Evolutionary conservation across 2,888 invertebrate species (phyloP), one percentile per base, ranked within the genome.

Genomic region (Yponomeuta evonymella): DNA sequence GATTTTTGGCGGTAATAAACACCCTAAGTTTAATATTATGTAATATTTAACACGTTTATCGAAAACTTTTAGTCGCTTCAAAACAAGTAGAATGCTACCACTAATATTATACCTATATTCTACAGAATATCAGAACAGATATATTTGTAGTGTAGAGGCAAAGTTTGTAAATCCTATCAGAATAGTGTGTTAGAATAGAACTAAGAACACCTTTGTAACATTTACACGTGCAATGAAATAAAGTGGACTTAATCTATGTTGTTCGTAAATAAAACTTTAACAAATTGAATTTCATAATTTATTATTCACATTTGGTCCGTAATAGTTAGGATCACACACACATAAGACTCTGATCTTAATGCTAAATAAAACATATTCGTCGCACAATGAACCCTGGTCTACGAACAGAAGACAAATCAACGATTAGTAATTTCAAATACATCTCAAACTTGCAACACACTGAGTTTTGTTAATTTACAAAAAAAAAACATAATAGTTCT

Each of bases 231-330:
- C 51, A 58, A 43, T 43, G 6, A 43, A 43, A 43, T 43, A 43
- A 43, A 43, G 43, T 43, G 15, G 15, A 58, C 15, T 51, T 12
- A 51, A 10, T 51, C 10, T n/a, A 63, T 63, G n/a, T 23, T 64
- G 23, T 67, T 15, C 36, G 36, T 67, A 36, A 67, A 67, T 69
- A 69, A 69, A 69, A 69, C 69, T 23, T 48, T 51, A 48, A 33
- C 5, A 43, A 33, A 23, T 43, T 69, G 12, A 69, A 29, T 69
- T 23, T 30, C 29, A 69, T 58, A 67, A 43, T 48, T 62, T 70
- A 63, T 70, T 70, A 33, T 36, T 69, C 36, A 58, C 58, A 69
- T 69, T 70, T 70, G 70, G 70, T 70, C 63, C 70, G 58, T 51
- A 30, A 33, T 36, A 66, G 36, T 67, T 67, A 36, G n/a, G 36